Conservation (phyloP, 2,113 vertebrate genomes). For the Phainopepla nitens region DNA sequence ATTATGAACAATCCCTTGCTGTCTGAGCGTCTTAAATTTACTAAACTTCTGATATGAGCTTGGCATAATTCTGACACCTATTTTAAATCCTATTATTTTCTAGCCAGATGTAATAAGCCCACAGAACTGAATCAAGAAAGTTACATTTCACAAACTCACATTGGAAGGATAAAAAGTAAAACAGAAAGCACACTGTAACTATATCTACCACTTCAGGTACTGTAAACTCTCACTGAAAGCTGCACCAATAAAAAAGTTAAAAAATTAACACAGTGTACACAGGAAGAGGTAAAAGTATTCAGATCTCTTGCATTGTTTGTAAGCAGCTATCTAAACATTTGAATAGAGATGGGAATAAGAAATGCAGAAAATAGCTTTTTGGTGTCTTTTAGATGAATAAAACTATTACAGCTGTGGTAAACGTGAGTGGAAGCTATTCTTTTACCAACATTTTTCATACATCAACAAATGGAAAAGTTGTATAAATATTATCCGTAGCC, state of each 20-base stretch:
- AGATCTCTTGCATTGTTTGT: constrained; percentile 79
- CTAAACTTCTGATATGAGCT: background rate
- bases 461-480: constrained; percentile 76
- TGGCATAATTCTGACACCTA: background rate
- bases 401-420: constrained; percentile 82
- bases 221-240: constrained; percentile 61
- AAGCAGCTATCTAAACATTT: constrained; percentile 80
- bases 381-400: constrained; percentile 70
- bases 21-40: background rate
- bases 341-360: constrained; percentile 40
- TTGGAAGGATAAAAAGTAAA: background rate
- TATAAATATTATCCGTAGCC: constrained; percentile 71
- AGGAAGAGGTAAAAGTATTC: constrained; percentile 71
- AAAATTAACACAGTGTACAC: constrained; percentile 69
- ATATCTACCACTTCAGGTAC: constrained; percentile 59
- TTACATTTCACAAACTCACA: background rate
- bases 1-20: background rate
- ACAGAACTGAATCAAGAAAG: background rate
- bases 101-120: background rate
- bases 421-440: constrained; percentile 71
- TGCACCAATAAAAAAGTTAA: constrained; percentile 64
- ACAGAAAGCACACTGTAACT: constrained; percentile 38
- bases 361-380: constrained; percentile 72
- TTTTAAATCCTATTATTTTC: constrained; percentile 17
- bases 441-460: constrained; percentile 69